Base-by-base conservation (phyloP, 1,140 invertebrate species). In the Antheraea mylitta region DNA sequence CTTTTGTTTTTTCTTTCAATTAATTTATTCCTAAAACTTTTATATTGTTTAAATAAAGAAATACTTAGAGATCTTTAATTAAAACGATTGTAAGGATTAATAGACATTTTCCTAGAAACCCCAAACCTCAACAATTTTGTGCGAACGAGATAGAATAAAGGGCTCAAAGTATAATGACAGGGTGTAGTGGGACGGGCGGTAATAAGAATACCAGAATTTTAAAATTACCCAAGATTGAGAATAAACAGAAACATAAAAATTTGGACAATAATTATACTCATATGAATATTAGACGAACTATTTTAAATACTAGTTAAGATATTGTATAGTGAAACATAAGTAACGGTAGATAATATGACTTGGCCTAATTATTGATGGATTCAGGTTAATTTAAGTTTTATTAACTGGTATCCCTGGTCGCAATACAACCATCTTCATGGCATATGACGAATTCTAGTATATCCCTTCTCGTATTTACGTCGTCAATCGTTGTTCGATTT, bases 101-200 rank as follows among this genome's bases (percentile, higher is more conserved):
- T 72, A 70, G 70, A 38, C 69, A 82, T 83, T 79, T 76, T 64
- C 66, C 80, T 90, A 69, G 89, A 68, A 90, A 91, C 89, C 79
- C 87, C 86, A 91, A 89, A 91, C 89, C 87, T 91, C 85, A 79
- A 79, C 77, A 65, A 71, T 68, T 62, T 53, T 53, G 45, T n/a
- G 45, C 13, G 45, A 53, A 53, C 2, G 45, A 53, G 45, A 53
- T 53, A 53, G 45, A 53, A 7, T n/a, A 13, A 53, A 53, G 16
- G 45, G 45, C 16, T 53, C 22, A 63, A 63, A 63, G 64, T 22
- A 22, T 42, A 19, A 53, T 19, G 18, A 16, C 18, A 42, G 38
- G 67, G 67, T 37, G 68, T 64, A 68, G 64, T 67, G 69, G 72
- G 78, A 65, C 75, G 78, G 65, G 66, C 62, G 37, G 69, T 69